Conservation (phyloP, 1,140 invertebrate genomes). For the Carposina sasakii region DNA sequence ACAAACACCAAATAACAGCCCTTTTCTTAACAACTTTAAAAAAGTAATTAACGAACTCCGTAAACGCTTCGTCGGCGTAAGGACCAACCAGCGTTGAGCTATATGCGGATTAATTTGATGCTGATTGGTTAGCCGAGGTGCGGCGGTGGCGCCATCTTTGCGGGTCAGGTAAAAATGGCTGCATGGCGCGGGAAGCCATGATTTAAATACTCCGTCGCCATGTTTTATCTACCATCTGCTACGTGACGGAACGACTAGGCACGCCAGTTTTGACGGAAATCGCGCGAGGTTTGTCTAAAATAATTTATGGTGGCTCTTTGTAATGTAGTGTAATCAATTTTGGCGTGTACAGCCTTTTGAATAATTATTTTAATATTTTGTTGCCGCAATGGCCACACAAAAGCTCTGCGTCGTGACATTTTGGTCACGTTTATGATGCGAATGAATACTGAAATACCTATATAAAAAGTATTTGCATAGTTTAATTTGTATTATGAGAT, state of each 20-base stretch:
- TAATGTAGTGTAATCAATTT: background rate
- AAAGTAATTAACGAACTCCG: slow-evolving; percentile 61
- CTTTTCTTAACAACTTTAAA: slow-evolving; percentile 40
- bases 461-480: too few relatives aligned
- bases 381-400: too few relatives aligned
- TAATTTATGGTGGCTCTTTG: slow-evolving; percentile 1
- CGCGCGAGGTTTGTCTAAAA: slow-evolving; percentile 14
- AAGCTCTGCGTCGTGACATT: too few relatives aligned
- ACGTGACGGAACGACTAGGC: slow-evolving; percentile 41
- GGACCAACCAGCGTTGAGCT: slow-evolving; percentile 31
- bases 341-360: too few relatives aligned
- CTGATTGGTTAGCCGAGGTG: slow-evolving; percentile 7
- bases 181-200: slow-evolving; percentile 18
- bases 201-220: slow-evolving; percentile 47
- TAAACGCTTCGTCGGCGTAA: slow-evolving; percentile 27
- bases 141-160: background rate
- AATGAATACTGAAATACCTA: too few relatives aligned
- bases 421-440: too few relatives aligned
- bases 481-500: too few relatives aligned
- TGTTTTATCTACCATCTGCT: slow-evolving; percentile 44
- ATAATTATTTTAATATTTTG: too few relatives aligned
- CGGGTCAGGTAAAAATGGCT: background rate
- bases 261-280: slow-evolving; percentile 24
- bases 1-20: slow-evolving; percentile 30
- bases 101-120: slow-evolving; percentile 13